phyloP scores from a whole-genome alignment of 2,113 vertebrate species.

The Heliornis fulica region DNA sequence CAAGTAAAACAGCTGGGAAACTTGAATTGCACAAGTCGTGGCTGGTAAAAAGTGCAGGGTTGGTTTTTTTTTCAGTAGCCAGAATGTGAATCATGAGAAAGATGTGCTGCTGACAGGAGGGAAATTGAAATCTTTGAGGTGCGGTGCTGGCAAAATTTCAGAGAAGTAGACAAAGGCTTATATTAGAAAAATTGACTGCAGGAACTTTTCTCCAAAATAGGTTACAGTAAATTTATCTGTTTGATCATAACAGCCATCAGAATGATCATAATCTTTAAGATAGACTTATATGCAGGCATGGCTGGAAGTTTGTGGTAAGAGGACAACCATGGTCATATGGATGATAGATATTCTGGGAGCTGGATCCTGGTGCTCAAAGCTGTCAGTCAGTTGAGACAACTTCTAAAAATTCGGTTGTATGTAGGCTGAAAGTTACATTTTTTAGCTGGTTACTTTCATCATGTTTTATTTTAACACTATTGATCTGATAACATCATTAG shows the following conservation, averaged over 20 bases:
- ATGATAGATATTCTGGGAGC: background rate
- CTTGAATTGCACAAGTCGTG: background rate
- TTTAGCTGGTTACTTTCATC: background rate
- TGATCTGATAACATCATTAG: background rate
- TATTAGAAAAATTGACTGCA: background rate
- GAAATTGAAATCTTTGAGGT: constrained; percentile 42
- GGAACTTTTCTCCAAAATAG: background rate
- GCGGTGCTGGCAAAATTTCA: constrained; percentile 33
- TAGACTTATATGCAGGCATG: background rate
- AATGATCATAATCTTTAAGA: background rate
- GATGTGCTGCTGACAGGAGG: constrained; percentile 4
- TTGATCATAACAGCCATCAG: background rate
- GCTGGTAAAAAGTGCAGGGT: background rate
- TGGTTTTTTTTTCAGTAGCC: background rate
- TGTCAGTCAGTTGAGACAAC: background rate
- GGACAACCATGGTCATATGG: background rate
- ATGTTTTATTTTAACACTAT: background rate
- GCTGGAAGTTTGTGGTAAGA: background rate
- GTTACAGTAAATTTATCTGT: background rate
- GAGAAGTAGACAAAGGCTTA: constrained; percentile 16
- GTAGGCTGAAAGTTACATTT: background rate
- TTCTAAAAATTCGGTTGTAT: background rate
- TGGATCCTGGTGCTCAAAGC: background rate
- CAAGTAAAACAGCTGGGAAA: background rate
- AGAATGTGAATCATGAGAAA: background rate